Evolutionary conservation across 2,888 invertebrate genomes (phyloP), one percentile per base, ranked within the genome.

Genomic region (Atrina japonica): DNA sequence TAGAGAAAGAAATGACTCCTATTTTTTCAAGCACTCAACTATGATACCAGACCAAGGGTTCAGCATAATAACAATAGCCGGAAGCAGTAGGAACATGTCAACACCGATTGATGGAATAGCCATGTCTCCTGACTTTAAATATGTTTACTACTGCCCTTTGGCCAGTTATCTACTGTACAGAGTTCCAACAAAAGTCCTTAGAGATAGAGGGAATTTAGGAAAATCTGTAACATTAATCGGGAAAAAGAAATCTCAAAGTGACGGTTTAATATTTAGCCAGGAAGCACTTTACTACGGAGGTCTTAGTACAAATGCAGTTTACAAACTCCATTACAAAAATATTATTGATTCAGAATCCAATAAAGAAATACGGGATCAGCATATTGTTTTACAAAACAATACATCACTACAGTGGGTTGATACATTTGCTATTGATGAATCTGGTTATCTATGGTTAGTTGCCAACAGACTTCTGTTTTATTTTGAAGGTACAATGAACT

Each of bases 51-150:
- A 75, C 27, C 14, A 23, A 3, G 76, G 73, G n/a, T 69, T 76
- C 55, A 59, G 70, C 47, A 73, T 77, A 0, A 78, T 75, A 30
- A 66, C 71, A 3, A 63, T 78, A 23, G 53, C 53, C 6, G 71
- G 72, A 18, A 53, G 76, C 18, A 55, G 73, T 7, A 70, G 73
- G 11, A 71, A 65, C 3, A 65, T 74, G 2, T 70, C 64, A 23
- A 77, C 77, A 21, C 76, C 77, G 21, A 80, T 85, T 1, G 81
- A 85, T 50, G 85, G 86, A 3, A 85, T 86, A 11, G 86, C 86
- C 11, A 82, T 86, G 70, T 82, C 83, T 0, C 78, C 81, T 0
- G 82, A 83, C 55, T 84, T 84, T 55, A 55, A 76, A 0, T 83
- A 77, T 63, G 74, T 86, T 1, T 83, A 83, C 49, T 86, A 82